phyloP scores from a whole-genome alignment of 2,888 invertebrate species.

The Lysandra coridon region DNA sequence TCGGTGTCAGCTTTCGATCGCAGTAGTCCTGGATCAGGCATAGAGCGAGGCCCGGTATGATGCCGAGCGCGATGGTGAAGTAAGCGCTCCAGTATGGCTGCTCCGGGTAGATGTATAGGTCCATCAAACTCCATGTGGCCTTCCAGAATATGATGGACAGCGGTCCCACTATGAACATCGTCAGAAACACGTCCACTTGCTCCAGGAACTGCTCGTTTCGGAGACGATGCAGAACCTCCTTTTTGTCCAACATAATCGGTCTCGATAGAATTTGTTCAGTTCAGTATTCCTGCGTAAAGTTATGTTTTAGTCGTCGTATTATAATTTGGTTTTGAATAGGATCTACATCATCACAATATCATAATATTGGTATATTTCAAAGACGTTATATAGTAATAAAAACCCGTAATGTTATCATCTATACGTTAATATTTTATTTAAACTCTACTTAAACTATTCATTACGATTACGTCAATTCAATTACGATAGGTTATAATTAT shows the following conservation, averaged over 20 bases:
- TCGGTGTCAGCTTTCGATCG: constrained; percentile 76
- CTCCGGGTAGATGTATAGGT: constrained; percentile 83
- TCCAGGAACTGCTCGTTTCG: constrained; percentile 66
- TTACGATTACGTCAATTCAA: background rate
- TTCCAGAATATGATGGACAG: constrained; percentile 92
- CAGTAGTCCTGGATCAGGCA: constrained; percentile 81
- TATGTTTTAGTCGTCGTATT: background rate
- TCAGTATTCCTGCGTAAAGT: constrained; percentile 22
- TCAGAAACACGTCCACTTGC: constrained; percentile 80
- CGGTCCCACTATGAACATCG: constrained; percentile 82
- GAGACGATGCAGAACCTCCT: constrained; percentile 31
- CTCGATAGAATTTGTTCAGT: background rate
- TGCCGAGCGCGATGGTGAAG: constrained; percentile 82
- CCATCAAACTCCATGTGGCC: constrained; percentile 89
- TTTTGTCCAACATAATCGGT: constrained; percentile 18
- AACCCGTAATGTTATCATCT: background rate
- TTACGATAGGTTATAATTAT: background rate
- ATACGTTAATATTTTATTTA: background rate
- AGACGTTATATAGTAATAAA: background rate
- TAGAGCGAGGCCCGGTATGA: constrained; percentile 82
- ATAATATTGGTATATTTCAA: background rate
- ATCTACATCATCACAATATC: background rate
- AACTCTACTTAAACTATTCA: background rate
- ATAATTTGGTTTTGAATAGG: background rate
- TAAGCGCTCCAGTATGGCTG: constrained; percentile 77